Percentiles rank a stretch among this genome's conserved stretches.
Conservation (phyloP, 1,140 invertebrate species). For the Linepithema humile region DNA sequence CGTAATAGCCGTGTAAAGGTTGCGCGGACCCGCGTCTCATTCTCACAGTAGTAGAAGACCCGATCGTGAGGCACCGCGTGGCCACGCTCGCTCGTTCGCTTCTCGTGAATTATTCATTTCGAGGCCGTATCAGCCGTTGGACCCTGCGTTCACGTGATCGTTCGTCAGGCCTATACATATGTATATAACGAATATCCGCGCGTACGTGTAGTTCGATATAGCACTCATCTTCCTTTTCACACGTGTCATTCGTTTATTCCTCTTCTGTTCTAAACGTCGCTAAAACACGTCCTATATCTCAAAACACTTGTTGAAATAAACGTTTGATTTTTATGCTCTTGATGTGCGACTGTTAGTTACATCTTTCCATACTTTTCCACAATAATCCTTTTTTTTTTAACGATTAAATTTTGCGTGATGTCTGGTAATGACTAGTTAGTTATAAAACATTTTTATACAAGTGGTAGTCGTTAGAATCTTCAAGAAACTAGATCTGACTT, state of each 20-base stretch:
- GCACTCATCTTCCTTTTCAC: constrained; percentile 37
- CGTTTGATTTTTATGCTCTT: constrained; percentile 1
- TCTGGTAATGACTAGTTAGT: not conserved
- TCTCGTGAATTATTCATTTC: constrained; percentile 81
- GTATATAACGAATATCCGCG: constrained; percentile 55
- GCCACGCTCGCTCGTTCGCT: constrained; percentile 28
- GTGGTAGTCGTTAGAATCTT: not conserved
- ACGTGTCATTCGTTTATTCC: constrained; percentile 44
- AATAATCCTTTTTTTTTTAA: not conserved
- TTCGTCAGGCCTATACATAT: constrained; percentile 73
- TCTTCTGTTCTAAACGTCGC: not conserved
- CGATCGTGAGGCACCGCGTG: constrained; percentile 59
- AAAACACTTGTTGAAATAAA: constrained; percentile 55
- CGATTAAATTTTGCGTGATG: not conserved
- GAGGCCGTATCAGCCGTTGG: constrained; percentile 73
- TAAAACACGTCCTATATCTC: constrained; percentile 23
- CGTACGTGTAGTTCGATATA: constrained; percentile 7
- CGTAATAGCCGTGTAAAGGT: constrained; percentile 66
- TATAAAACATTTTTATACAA: not conserved
- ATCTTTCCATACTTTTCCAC: not conserved
- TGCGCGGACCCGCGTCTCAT: constrained; percentile 24
- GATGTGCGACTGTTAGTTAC: not conserved
- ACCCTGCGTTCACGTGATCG: constrained; percentile 79
- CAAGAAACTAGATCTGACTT: not conserved
- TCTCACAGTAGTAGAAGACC: constrained; percentile 31